phyloP scores from a whole-genome alignment of 2,113 vertebrate genomes.

The Cichladusa arquata region DNA sequence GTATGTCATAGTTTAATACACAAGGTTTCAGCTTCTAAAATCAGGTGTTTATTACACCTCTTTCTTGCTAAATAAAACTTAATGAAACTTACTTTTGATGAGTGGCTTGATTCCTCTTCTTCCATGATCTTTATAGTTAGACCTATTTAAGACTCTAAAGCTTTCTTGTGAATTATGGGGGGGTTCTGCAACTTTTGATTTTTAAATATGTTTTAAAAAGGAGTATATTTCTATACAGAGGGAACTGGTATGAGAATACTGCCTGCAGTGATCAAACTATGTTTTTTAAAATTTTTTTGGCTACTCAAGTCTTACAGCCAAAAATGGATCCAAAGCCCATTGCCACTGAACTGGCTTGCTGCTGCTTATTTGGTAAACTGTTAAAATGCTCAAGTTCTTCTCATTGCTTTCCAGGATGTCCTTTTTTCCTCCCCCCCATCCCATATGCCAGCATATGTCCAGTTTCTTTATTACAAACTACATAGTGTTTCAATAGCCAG shows the following conservation, averaged over 20 bases:
- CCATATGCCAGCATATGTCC: background rate
- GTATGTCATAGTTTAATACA: background rate
- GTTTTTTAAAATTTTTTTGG: fast-evolving
- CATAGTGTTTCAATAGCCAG: background rate
- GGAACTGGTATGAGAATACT: background rate
- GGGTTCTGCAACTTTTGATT: background rate
- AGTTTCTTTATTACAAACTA: background rate
- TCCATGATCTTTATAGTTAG: background rate
- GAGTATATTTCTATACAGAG: background rate
- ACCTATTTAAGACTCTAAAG: background rate
- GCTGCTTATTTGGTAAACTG: background rate
- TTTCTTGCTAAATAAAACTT: background rate
- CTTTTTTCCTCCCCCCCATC: background rate
- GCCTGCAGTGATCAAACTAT: background rate
- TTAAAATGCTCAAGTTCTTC: background rate
- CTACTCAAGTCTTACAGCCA: background rate
- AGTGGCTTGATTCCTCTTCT: background rate
- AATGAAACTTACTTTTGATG: background rate
- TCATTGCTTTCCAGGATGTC: background rate
- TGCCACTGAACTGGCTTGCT: background rate
- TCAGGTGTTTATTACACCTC: background rate
- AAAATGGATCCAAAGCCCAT: background rate
- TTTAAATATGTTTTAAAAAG: background rate
- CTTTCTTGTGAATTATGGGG: background rate
- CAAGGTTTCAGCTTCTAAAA: background rate